Evolutionary conservation across 2,888 invertebrate genomes (phyloP), one percentile per base, ranked within the genome.

Genomic region (Agrilus mali): DNA sequence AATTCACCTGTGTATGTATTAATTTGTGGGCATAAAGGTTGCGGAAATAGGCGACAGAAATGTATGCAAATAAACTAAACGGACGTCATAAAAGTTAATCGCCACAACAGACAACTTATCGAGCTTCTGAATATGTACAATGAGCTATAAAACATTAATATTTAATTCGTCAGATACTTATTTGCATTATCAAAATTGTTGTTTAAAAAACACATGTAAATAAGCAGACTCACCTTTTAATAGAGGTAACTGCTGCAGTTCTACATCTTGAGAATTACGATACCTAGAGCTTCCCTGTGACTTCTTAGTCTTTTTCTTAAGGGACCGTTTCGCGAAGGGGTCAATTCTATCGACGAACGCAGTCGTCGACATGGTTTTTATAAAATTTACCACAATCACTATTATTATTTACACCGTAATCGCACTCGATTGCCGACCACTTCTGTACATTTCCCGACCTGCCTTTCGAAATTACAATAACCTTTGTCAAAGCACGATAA

Each of bases 291-390:
- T 96, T 61, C 97, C 97, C 74, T 97, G 96, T 67, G 95, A 94
- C 74, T 93, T 90, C 77, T 93, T 95, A 66, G 92, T 90, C 74
- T 97, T 95, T 78, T 96, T 93, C 77, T 94, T 93, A 63, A 94
- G 73, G 63, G 96, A 95, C 69, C 94, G 82, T 78, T 96, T 97
- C 60, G 92, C 89, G 74, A 97, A 97, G 64, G 97, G 97, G 78
- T 97, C 97, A 77, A 97, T 96, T 73, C 95, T 88, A 80, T 97
- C 96, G 74, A 95, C 94, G 78, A 95, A 90, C 70, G 88, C 82
- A 70, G 88, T 83, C 75, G 82, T 83, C 74, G 86, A 82, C 81
- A 78, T 78, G 67, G 45, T 49, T 41, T 34, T 43, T 36, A 15
- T 22, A 33, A 22, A 31, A 31, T 43, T 36, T 38, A 46, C 44